Conservation (phyloP, 2,888 invertebrate species). For the Monopis laevigella region DNA sequence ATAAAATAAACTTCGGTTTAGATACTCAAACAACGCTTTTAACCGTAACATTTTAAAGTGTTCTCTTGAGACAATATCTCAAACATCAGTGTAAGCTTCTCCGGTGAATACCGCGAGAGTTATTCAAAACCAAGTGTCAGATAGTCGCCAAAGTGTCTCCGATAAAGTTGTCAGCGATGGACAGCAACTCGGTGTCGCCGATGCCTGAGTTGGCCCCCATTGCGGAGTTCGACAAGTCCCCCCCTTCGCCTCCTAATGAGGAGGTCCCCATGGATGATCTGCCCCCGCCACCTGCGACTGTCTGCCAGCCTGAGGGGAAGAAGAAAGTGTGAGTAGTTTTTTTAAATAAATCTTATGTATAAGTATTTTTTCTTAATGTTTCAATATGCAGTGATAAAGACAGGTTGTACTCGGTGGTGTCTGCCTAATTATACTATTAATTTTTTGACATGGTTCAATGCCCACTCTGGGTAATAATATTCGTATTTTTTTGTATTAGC, state of each 20-base stretch:
- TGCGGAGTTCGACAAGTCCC: conserved; percentile 76
- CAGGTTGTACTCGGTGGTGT: too few species aligned
- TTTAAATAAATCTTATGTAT: background rate
- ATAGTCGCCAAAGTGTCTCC: conserved; percentile 64
- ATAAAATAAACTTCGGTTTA: too few species aligned
- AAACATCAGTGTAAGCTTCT: too few species aligned
- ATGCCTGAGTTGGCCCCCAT: conserved; percentile 75
- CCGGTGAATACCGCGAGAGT: background rate
- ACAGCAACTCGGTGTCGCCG: conserved; percentile 74
- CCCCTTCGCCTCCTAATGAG: conserved; percentile 71
- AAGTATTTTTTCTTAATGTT: background rate
- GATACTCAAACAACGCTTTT: too few species aligned
- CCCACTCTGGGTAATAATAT: too few species aligned
- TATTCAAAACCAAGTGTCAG: conserved; percentile 3
- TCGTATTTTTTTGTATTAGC: too few species aligned
- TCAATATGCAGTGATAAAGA: too few species aligned
- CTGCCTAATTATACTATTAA: too few species aligned
- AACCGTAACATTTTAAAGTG: too few species aligned
- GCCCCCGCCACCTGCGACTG: conserved; percentile 71
- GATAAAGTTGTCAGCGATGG: conserved; percentile 69
- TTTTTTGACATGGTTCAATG: too few species aligned
- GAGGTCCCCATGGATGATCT: conserved; percentile 72
- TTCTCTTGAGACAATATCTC: too few species aligned
- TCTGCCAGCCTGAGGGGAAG: conserved; percentile 66
- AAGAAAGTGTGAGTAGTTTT: conserved; percentile 56